These are phyloP conservation scores for Pseudococcus viburni DNA, from an alignment of 2,888 invertebrate genomes.

Conservation along the genomic window DNA sequence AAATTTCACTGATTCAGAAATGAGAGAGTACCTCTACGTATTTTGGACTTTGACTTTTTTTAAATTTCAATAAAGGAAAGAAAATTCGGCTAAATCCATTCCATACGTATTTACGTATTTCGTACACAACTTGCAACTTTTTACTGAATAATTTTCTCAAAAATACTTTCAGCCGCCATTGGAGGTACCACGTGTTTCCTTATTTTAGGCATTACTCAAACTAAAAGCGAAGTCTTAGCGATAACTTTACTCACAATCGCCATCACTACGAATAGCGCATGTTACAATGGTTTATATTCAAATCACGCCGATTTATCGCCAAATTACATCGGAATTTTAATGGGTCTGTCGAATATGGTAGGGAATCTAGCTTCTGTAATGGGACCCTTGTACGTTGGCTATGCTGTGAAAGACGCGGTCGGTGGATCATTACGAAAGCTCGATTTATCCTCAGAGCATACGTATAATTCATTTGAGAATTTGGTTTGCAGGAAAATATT, in stretches of 20 bases:
- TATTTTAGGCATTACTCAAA: slow-evolving; percentile 39
- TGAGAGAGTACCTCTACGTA: too few relatives aligned
- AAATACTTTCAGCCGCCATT: slow-evolving; percentile 30
- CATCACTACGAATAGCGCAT: slow-evolving; percentile 33
- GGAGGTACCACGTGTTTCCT: slow-evolving; percentile 43
- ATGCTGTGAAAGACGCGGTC: background rate
- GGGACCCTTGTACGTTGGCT: slow-evolving; percentile 53
- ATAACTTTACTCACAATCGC: slow-evolving; percentile 36
- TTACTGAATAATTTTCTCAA: background rate
- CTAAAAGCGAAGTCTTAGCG: background rate
- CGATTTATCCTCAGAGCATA: background rate
- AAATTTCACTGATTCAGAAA: too few relatives aligned
- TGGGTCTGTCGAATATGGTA: slow-evolving; percentile 58
- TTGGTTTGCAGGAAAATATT: background rate
- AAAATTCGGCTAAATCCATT: too few relatives aligned
- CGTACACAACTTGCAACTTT: too few relatives aligned
- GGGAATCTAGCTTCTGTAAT: slow-evolving; percentile 48
- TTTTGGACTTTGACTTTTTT: too few relatives aligned
- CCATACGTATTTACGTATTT: too few relatives aligned
- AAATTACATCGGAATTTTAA: slow-evolving; percentile 58
- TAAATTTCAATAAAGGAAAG: too few relatives aligned
- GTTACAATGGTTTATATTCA: slow-evolving; percentile 59
- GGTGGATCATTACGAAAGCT: background rate
- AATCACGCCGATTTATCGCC: slow-evolving; percentile 64
- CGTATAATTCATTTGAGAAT: background rate